Evolutionary conservation across 1,140 invertebrate genomes (phyloP).

Genomic region (Pogonomyrmex barbatus): DNA sequence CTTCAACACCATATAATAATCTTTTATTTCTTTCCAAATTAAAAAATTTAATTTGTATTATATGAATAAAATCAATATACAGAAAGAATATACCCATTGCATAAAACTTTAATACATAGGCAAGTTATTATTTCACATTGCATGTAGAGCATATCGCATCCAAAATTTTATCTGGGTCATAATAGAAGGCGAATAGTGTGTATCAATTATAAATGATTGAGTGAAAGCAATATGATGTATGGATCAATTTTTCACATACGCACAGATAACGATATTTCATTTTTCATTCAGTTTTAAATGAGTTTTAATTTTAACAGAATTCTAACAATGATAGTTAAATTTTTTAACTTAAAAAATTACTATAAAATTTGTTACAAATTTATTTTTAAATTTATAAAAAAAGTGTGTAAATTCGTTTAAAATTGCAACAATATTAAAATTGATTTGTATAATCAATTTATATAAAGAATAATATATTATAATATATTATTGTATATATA

Average conservation of each 20-base stretch:
- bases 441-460: background rate
- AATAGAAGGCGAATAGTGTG: background rate
- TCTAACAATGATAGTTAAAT: constrained; percentile 5
- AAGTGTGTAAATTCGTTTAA: background rate
- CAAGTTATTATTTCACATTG: constrained; percentile 22
- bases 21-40: background rate
- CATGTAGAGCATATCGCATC: background rate
- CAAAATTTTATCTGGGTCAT: constrained; percentile 14
- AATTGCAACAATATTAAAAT: background rate
- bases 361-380: background rate
- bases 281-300: constrained; percentile 19
- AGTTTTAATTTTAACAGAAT: constrained; percentile 4
- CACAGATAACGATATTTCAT: background rate
- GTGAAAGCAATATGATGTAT: background rate
- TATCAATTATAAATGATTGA: constrained; percentile 2
- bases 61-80: background rate
- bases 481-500: background rate
- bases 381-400: background rate
- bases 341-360: background rate
- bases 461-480: constrained; percentile 7
- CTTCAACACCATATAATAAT: background rate
- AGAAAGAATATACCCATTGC: background rate
- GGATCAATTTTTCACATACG: background rate
- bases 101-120: background rate
- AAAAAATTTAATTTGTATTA: background rate